phyloP scores from a whole-genome alignment of 1,140 invertebrate genomes.

The Trachelipus rathkii region DNA sequence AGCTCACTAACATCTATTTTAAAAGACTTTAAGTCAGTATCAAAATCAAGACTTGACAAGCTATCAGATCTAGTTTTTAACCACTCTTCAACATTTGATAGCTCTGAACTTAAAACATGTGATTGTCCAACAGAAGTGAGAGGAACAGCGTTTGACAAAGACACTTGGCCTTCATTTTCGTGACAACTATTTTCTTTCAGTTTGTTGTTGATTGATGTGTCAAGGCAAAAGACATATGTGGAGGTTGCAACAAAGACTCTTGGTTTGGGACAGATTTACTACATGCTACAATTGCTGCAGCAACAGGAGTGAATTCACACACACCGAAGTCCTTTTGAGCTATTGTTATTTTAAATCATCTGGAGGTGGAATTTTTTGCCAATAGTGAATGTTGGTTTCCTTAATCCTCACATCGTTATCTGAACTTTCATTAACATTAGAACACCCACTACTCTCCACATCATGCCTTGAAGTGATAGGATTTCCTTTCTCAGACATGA shows the following conservation, averaged over 20 bases:
- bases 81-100: slow-evolving; percentile 46
- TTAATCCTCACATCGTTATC: not conserved
- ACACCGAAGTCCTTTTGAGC: not conserved
- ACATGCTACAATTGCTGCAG: not conserved
- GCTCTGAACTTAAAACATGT: slow-evolving; percentile 20
- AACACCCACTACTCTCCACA: not conserved
- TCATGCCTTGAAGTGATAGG: not conserved
- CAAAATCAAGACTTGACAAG: slow-evolving; percentile 46
- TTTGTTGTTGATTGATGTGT: too few species aligned
- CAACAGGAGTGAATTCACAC: not conserved
- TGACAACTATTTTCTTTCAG: too few species aligned
- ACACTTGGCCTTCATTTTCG: too few species aligned
- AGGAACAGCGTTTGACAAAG: not conserved
- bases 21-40: slow-evolving; percentile 38
- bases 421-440: not conserved
- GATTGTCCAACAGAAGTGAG: not conserved
- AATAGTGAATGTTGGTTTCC: not conserved
- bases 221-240: too few species aligned
- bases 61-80: slow-evolving; percentile 45
- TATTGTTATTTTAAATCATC: not conserved
- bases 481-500: slow-evolving; percentile 12
- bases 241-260: not conserved
- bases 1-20: slow-evolving; percentile 40
- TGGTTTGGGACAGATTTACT: not conserved
- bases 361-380: not conserved